Conservation (phyloP, 2,888 invertebrate genomes). For the Zootermopsis nevadensis region DNA sequence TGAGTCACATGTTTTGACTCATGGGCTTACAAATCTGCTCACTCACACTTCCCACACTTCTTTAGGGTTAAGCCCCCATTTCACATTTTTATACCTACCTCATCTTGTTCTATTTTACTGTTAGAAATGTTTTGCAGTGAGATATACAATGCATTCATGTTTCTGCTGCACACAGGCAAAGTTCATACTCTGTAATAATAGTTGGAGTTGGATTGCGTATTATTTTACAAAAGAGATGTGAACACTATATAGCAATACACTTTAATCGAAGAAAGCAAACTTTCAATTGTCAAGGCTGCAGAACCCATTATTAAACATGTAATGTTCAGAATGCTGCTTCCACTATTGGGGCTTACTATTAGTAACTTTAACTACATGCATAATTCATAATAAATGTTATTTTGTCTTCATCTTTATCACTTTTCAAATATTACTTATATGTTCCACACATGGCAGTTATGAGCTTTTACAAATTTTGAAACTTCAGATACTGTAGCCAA, state of each 20-base stretch:
- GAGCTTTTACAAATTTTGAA: too few relatives aligned
- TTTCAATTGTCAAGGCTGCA: too few relatives aligned
- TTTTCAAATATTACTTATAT: too few relatives aligned
- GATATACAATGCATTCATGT: not conserved
- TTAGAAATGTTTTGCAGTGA: not conserved
- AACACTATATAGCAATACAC: not conserved
- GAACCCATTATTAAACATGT: too few relatives aligned
- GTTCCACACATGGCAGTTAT: too few relatives aligned
- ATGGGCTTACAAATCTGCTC: conserved; percentile 3
- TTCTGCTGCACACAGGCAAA: not conserved
- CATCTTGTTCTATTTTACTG: not conserved
- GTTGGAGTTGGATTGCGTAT: not conserved
- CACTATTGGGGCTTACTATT: too few relatives aligned
- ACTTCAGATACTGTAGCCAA: too few relatives aligned
- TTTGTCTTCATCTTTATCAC: too few relatives aligned
- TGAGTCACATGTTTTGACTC: not conserved
- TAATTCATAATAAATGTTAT: too few relatives aligned
- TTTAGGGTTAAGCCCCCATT: not conserved
- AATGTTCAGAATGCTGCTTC: too few relatives aligned
- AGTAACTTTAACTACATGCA: too few relatives aligned
- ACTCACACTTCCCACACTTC: not conserved
- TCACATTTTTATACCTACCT: conserved; percentile 25
- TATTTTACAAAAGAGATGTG: not conserved
- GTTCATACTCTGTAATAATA: not conserved
- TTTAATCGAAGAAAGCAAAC: too few relatives aligned